These are phyloP conservation scores for Denticeps clupeoides DNA, from an alignment of 2,797 vertebrate genomes.

Conservation along the genomic window DNA sequence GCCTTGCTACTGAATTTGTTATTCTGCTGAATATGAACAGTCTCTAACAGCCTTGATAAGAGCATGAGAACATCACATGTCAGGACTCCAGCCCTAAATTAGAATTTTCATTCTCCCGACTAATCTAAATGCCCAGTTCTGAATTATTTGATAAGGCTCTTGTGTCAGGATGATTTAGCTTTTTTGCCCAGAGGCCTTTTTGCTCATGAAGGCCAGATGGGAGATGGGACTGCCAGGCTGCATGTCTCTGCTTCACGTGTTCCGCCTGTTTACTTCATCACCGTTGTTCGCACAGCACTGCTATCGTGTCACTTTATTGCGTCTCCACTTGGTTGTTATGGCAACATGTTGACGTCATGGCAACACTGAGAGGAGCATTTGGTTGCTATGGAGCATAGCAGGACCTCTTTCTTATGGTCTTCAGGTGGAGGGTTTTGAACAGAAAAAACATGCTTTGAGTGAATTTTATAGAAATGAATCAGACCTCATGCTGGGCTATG, in stretches of 20 bases:
- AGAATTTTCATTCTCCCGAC: no score
- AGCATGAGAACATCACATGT: no score
- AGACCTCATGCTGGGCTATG: not conserved
- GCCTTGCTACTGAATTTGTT: no score
- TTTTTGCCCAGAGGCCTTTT: not conserved
- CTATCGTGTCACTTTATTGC: constrained; percentile 40
- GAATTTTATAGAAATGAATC: no score
- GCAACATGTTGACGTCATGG: constrained; percentile 58
- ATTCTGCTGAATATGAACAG: no score
- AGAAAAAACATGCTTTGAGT: no score
- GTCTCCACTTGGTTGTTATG: constrained; percentile 50
- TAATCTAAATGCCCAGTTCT: no score
- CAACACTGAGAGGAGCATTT: constrained; percentile 42
- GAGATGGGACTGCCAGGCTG: constrained; percentile 11
- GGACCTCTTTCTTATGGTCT: constrained; percentile 31
- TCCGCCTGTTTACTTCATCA: constrained; percentile 30
- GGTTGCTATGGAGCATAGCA: constrained; percentile 48
- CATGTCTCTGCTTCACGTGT: constrained; percentile 17
- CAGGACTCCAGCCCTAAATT: no score
- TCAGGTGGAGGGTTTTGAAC: no score
- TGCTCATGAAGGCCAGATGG: constrained; percentile 15
- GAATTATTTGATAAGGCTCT: no score
- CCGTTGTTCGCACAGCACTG: constrained; percentile 37
- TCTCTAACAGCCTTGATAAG: no score
- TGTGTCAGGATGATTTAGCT: no score